Base-by-base conservation (phyloP, 2,888 invertebrate species). In the Cephus pygmeus region DNA sequence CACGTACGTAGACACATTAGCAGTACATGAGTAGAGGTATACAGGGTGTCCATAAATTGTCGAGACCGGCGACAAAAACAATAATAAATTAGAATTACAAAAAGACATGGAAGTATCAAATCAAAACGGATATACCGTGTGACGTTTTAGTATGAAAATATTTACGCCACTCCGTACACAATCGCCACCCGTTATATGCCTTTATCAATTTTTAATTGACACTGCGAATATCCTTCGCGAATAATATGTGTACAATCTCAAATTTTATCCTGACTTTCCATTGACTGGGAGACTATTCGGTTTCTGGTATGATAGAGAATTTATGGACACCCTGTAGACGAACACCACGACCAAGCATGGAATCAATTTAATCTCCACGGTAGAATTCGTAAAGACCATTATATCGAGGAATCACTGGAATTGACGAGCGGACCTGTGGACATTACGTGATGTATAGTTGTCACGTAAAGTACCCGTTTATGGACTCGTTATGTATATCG, bases 321-420 rank as follows among this genome's bases (percentile, higher is more conserved):
- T 56, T 15, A 23, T 56, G 6, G 23, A 56, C 56, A 56, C 56
- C 56, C 56, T 9, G 2, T 56, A 56, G 23, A 56, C 56, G 23
- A 9, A 23, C 9, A 23, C 15, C 23, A 6, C 9, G 9, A 23
- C 9, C 56, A 9, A 23, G 9, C 23, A 23, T 56, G 6, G 71
- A 71, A 33, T 71, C 71, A 71, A 71, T 71, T 71, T 71, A 12
- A 71, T 71, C 71, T 12, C 15, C 71, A 23, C 71, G 31, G 31
- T 34, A 11, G 15, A 71, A 71, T 71, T 71, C 31, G 71, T 3
- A 71, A 34, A 71, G 71, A 34, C 31, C 31, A 71, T 71, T 71
- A 71, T 71, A 31, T 34, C 31, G 12, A 34, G 71, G 71, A 71
- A 33, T 33, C 71, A n/a, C 4, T 11, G 71, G 12, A 71, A 33